These are phyloP conservation scores for Scylla paramamosain DNA, from an alignment of 1,140 invertebrate genomes.

Conservation along the genomic window DNA sequence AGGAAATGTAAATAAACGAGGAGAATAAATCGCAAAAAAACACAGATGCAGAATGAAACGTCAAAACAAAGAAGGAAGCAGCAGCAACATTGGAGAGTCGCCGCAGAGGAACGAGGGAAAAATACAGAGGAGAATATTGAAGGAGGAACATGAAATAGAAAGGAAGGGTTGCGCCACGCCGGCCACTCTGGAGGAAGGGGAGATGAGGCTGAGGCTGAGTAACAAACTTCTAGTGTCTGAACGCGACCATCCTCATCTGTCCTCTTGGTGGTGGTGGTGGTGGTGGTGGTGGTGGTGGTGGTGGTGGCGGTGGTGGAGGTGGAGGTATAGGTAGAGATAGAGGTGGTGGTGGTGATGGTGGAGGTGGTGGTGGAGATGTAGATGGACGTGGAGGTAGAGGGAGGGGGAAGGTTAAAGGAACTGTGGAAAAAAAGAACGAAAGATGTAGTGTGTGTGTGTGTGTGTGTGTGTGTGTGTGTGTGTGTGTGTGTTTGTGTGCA, in stretches of 20 bases:
- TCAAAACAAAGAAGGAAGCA: no score
- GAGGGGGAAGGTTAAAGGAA: background rate
- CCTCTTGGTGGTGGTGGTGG: background rate
- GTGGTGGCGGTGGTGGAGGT: background rate
- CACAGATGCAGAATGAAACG: no score
- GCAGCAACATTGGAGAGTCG: no score
- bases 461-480: no score
- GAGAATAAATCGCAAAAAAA: no score
- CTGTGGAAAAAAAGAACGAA: background rate
- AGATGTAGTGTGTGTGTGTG: background rate
- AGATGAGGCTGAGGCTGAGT: background rate
- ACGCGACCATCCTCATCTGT: background rate
- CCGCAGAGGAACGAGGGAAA: no score
- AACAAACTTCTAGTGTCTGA: background rate
- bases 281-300: background rate
- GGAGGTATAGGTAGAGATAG: background rate
- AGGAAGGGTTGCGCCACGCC: background rate
- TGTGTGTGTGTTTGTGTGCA: no score
- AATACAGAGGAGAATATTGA: constrained; percentile 21
- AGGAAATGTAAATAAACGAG: no score
- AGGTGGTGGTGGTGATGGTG: background rate
- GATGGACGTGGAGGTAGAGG: background rate
- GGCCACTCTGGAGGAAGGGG: background rate
- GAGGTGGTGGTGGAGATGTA: background rate
- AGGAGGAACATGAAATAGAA: background rate